Conservation (phyloP, 2,888 invertebrate genomes). For the Willowsia nigromaculata region DNA sequence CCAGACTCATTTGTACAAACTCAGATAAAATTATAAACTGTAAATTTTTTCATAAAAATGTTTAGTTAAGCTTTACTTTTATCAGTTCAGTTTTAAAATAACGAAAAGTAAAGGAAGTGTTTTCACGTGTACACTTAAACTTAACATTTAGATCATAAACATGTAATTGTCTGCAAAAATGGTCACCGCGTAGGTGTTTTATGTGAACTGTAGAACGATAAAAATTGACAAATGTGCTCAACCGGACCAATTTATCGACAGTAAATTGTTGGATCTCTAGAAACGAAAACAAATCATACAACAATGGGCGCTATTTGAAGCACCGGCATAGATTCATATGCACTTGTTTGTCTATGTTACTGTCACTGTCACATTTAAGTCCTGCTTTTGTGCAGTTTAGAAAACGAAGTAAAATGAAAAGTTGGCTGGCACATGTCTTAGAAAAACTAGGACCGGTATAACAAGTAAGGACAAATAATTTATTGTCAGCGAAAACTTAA, state of each 20-base stretch:
- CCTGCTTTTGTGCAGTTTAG: neutral
- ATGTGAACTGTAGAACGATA: neutral
- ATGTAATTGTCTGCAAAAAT: neutral
- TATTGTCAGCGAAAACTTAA: neutral
- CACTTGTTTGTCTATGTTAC: neutral
- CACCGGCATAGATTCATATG: neutral
- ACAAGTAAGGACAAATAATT: neutral
- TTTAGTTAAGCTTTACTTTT: too few relatives aligned
- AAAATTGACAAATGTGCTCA: conserved; percentile 1
- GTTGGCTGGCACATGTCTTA: neutral
- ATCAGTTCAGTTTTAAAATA: too few relatives aligned
- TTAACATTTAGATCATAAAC: too few relatives aligned
- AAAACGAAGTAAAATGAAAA: neutral
- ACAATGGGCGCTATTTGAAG: neutral
- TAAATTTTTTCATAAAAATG: neutral
- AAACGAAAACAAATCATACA: neutral
- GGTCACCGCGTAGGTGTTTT: neutral
- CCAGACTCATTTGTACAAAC: neutral
- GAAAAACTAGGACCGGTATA: conserved; percentile 16
- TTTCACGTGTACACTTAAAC: too few relatives aligned
- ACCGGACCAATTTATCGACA: conserved; percentile 4
- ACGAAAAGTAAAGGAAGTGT: too few relatives aligned
- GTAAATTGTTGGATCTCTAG: neutral
- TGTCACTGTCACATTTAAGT: neutral
- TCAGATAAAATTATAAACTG: neutral